Evolutionary conservation across 2,888 invertebrate species (phyloP).

Genomic region (Drosophila aldrichi): DNA sequence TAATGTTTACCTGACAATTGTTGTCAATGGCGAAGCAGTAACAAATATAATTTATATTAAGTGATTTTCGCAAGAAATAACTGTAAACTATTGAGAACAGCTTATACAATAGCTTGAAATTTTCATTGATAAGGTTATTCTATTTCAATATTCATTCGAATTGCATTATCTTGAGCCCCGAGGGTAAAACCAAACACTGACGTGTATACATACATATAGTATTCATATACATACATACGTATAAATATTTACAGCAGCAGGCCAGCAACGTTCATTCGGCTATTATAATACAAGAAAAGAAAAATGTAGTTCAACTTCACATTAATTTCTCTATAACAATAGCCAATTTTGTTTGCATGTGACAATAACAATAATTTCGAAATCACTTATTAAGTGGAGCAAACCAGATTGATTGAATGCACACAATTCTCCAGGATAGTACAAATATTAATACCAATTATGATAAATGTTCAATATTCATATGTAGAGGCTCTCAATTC

Average conservation of each 20-base stretch:
- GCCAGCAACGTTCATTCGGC: background rate
- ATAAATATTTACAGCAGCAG: background rate
- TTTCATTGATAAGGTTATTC: background rate
- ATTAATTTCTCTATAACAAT: slow-evolving; percentile 13
- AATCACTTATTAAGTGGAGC: slow-evolving; percentile 24
- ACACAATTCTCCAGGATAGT: slow-evolving; percentile 18
- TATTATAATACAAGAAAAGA: slow-evolving; percentile 8
- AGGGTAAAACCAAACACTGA: background rate
- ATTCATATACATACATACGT: too few relatives aligned
- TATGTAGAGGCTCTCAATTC: slow-evolving; percentile 6
- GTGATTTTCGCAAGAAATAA: background rate
- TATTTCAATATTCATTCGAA: background rate
- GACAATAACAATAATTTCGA: slow-evolving; percentile 24
- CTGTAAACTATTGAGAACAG: background rate
- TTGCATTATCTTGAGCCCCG: background rate
- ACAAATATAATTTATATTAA: background rate
- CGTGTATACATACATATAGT: background rate
- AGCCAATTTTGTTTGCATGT: slow-evolving; percentile 40
- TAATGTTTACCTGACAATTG: slow-evolving; percentile 9
- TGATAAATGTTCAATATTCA: slow-evolving; percentile 19
- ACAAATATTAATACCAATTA: slow-evolving; percentile 24
- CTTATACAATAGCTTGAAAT: background rate
- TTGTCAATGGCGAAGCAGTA: slow-evolving; percentile 13
- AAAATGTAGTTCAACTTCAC: slow-evolving; percentile 12
- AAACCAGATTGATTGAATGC: background rate